Base-by-base conservation (phyloP, 2,113 vertebrate genomes). In the Hippocampus mohnikei region DNA sequence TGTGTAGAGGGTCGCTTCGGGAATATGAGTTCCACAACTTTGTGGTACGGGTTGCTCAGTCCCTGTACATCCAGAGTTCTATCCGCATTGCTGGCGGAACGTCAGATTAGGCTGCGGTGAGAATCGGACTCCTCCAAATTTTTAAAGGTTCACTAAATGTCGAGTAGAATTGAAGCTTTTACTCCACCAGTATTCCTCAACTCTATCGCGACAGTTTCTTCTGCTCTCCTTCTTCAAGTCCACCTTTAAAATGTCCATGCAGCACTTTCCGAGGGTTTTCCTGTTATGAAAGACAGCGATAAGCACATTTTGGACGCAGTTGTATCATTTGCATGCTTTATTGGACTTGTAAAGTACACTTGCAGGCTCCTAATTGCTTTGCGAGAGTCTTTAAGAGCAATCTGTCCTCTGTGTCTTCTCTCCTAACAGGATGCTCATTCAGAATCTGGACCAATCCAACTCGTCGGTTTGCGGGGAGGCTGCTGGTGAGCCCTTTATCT, bases 401-500 rank as follows among this genome's bases (percentile, higher is more conserved):
- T 78, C 77, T 72, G 66, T 73, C 67, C 5, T 81, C 56, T 81
- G 25, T 81, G 41, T 65, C 20, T 81, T 81, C 21, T 82, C 67
- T 75, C 73, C 50, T 63, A 68, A 82, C 85, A 93, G 91, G 67
- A 33, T 75, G 2, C 79, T 94, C 37, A 58, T 91, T 81, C 94
- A 94, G 80, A 91, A 85, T 77, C 87, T 94, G 75, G 92, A 93
- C 75, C 69, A 89, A 5, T 91, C 91, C 1, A 93, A 93, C 73
- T 89, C 92, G 2, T 91, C 91, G 0, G 73, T 91, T 62, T 94
- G 94, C 46, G 91, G 81, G 58, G 83, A 90, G 48, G 85, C 83
- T 68, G 84, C 86, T 77, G 93, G 94, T 94, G 84, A 87, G 88
- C 52, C 72, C 46, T 69, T 69, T 73, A 70, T 84, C 81, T 76